phyloP scores from a whole-genome alignment of 2,113 vertebrate genomes.

The Calypte anna region DNA sequence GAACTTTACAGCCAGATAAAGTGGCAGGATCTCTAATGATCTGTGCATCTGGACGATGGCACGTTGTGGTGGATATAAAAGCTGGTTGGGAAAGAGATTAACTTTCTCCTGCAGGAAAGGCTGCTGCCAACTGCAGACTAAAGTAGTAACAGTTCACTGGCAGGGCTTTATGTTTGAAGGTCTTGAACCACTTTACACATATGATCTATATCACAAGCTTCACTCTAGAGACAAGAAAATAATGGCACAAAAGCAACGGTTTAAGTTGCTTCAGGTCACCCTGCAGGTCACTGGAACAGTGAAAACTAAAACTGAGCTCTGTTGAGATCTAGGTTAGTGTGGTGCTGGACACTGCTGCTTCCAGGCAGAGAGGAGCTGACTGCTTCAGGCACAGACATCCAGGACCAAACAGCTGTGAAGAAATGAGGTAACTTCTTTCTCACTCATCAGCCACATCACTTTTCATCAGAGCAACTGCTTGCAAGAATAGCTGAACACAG shows the following conservation, averaged over 20 bases:
- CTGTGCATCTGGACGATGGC: constrained; percentile 35
- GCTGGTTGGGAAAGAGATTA: constrained; percentile 50
- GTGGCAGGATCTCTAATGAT: background rate
- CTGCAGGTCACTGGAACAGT: background rate
- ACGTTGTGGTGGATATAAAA: constrained; percentile 30
- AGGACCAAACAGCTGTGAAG: background rate
- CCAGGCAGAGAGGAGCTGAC: background rate
- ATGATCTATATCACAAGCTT: constrained; percentile 18
- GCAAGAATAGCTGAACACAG: accelerated
- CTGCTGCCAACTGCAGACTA: constrained; percentile 11
- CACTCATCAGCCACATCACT: background rate
- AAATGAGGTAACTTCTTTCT: background rate
- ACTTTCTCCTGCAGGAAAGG: background rate
- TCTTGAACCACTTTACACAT: background rate
- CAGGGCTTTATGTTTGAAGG: background rate
- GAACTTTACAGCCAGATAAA: constrained; percentile 20
- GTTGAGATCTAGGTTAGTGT: background rate
- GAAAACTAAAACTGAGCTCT: background rate
- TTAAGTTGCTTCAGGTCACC: constrained; percentile 10
- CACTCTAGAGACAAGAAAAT: background rate
- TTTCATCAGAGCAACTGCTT: background rate
- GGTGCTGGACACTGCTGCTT: background rate
- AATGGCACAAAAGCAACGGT: background rate
- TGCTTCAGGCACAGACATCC: background rate
- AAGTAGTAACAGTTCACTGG: background rate